phyloP scores from a whole-genome alignment of 2,797 vertebrate genomes.

The Manis crassicaudata region DNA sequence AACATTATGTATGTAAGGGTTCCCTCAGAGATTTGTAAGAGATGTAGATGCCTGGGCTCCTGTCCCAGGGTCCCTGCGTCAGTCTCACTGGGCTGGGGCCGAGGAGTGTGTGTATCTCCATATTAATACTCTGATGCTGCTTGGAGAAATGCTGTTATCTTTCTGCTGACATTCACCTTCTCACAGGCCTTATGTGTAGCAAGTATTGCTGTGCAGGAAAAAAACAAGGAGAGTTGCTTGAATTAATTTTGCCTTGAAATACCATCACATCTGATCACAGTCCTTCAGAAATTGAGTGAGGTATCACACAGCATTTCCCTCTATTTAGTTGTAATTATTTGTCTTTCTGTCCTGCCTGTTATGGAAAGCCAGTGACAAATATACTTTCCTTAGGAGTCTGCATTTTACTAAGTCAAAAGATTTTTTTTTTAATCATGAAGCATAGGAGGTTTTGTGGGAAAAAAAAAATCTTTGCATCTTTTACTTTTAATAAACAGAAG shows the following conservation, averaged over 20 bases:
- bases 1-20: neutral
- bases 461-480: neutral
- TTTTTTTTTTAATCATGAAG: neutral
- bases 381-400: neutral
- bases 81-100: neutral
- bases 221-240: neutral
- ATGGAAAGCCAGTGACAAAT: neutral
- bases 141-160: neutral
- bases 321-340: conserved; percentile 22
- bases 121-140: neutral
- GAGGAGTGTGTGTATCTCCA: neutral
- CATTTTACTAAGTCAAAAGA: conserved; percentile 27
- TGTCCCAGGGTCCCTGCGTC: neutral
- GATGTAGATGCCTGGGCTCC: neutral
- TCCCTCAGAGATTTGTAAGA: neutral
- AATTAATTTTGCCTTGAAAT: conserved; percentile 50
- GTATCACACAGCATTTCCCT: neutral
- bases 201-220: neutral
- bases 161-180: neutral
- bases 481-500: conserved; percentile 27
- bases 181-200: neutral
- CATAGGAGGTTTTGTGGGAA: neutral
- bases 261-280: neutral
- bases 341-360: conserved; percentile 6
- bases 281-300: neutral